Conservation (phyloP, 2,888 invertebrate genomes). For the Caenorhabditis macrosperma region DNA sequence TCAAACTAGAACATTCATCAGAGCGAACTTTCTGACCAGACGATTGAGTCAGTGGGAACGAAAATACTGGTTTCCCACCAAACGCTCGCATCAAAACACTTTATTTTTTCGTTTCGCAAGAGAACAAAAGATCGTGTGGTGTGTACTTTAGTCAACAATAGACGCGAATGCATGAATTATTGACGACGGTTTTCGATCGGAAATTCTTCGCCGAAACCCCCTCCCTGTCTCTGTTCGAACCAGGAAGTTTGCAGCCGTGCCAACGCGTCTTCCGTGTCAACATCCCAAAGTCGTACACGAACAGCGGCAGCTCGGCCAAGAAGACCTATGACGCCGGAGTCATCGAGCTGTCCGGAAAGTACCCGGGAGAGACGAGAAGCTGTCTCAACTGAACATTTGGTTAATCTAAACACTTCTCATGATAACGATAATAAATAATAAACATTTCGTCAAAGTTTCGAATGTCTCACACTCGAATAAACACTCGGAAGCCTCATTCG, state of each 20-base stretch:
- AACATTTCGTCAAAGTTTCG: slow-evolving; percentile 1
- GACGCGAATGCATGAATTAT: too few relatives aligned
- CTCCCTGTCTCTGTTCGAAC: too few relatives aligned
- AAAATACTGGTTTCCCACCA: background rate
- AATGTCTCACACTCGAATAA: background rate
- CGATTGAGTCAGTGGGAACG: too few relatives aligned
- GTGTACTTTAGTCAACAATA: slow-evolving; percentile 8
- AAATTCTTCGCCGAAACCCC: too few relatives aligned
- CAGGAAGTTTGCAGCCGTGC: slow-evolving; percentile 60
- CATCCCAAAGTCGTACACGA: slow-evolving; percentile 65
- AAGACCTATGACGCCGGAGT: slow-evolving; percentile 65
- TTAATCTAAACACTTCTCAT: too few relatives aligned
- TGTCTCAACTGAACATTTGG: slow-evolving; percentile 43
- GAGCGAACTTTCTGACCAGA: too few relatives aligned
- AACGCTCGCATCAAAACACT: background rate
- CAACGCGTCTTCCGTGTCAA: slow-evolving; percentile 68
- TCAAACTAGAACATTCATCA: too few relatives aligned
- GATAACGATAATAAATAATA: background rate
- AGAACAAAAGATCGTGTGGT: background rate
- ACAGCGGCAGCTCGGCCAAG: slow-evolving; percentile 59
- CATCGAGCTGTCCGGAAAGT: slow-evolving; percentile 65
- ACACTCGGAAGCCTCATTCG: too few relatives aligned
- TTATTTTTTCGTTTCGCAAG: background rate
- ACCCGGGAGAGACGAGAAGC: slow-evolving; percentile 66
- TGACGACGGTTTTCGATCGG: background rate